Evolutionary conservation across 2,113 vertebrate species (phyloP).

Genomic region (Aphelocoma coerulescens): DNA sequence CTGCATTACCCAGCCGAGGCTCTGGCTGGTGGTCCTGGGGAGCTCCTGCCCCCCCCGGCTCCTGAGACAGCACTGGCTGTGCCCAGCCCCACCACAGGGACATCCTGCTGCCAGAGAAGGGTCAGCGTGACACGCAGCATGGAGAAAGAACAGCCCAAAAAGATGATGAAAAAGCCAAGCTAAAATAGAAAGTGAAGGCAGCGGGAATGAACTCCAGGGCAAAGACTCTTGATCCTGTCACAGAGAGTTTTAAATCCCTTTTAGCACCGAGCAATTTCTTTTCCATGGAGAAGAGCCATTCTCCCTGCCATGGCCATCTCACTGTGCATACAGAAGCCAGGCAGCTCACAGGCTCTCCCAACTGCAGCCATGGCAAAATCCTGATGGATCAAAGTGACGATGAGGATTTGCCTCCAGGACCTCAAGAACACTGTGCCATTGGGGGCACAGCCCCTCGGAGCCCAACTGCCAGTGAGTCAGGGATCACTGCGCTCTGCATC

Average conservation of each 20-base stretch:
- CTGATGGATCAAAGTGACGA: not conserved
- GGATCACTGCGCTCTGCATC: not conserved
- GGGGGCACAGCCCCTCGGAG: not conserved
- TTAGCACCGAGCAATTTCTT: not conserved
- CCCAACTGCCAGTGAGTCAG: not conserved
- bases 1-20: not conserved
- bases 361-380: not conserved
- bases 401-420: not conserved
- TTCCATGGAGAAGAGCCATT: not conserved
- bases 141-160: not conserved
- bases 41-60: fast-evolving
- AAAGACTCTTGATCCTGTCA: conserved; percentile 28
- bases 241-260: conserved; percentile 28
- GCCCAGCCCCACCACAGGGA: not conserved
- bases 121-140: not conserved
- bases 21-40: not conserved
- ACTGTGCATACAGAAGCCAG: fast-evolving
- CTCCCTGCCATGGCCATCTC: not conserved
- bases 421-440: not conserved
- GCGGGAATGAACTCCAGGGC: not conserved
- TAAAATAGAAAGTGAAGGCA: not conserved
- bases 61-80: fast-evolving
- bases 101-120: not conserved
- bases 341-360: not conserved
- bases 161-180: not conserved